These are phyloP conservation scores for Epinephelus lanceolatus DNA, from an alignment of 2,113 vertebrate genomes.

Conservation along the genomic window DNA sequence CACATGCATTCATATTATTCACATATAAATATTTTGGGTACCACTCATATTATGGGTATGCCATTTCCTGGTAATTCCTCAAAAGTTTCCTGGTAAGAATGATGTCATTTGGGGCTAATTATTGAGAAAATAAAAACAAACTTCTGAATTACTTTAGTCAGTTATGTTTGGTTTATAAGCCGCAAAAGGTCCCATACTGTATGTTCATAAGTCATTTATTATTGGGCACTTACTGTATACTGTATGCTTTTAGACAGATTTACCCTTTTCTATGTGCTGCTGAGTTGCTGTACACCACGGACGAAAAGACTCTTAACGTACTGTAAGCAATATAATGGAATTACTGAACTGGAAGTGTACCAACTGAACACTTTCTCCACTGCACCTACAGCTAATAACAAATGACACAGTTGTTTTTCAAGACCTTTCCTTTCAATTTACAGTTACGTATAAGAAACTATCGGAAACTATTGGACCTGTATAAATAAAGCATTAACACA, in stretches of 20 bases:
- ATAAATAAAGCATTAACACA: no score
- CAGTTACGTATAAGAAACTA: background rate
- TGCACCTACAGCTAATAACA: background rate
- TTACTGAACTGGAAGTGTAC: background rate
- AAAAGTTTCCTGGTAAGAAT: background rate
- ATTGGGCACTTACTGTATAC: background rate
- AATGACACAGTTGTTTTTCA: slow-evolving; percentile 1
- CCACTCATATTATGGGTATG: no score
- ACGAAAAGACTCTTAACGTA: background rate
- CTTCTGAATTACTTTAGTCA: background rate
- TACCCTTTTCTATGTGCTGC: background rate
- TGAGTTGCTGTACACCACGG: background rate
- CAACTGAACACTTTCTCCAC: background rate
- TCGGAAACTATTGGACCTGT: background rate
- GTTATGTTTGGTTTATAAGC: background rate
- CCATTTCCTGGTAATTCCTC: background rate
- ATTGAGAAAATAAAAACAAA: background rate
- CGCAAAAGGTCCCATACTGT: background rate
- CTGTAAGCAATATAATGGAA: no score
- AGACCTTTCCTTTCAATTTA: background rate
- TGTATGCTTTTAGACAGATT: background rate
- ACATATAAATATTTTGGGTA: background rate
- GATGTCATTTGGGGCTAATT: background rate
- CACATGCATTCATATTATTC: background rate
- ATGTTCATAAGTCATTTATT: background rate